phyloP scores from a whole-genome alignment of 2,888 invertebrate genomes.

The Allacma fusca region DNA sequence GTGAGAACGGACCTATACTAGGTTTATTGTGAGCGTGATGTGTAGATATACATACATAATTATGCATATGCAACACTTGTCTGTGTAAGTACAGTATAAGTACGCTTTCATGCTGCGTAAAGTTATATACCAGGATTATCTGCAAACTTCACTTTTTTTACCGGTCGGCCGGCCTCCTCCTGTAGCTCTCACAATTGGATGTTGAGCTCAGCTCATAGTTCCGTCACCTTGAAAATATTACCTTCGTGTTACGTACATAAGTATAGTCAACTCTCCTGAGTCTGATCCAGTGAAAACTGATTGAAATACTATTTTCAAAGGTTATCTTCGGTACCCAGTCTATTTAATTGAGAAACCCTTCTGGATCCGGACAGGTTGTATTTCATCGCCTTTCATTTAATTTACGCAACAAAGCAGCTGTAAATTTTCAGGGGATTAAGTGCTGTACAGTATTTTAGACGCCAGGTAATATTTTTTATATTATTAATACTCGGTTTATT shows the following conservation, averaged over 20 bases:
- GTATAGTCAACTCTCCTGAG: background rate
- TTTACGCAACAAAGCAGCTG: too few relatives aligned
- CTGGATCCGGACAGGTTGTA: background rate
- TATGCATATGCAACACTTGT: too few relatives aligned
- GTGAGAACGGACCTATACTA: background rate
- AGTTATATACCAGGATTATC: background rate
- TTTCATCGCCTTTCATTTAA: background rate
- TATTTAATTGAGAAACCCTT: background rate
- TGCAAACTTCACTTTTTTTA: constrained; percentile 17
- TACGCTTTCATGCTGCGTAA: background rate
- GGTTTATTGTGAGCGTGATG: background rate
- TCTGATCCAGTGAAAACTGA: background rate
- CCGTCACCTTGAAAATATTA: constrained; percentile 29
- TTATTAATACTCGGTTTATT: too few relatives aligned
- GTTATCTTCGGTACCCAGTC: background rate
- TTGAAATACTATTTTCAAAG: background rate
- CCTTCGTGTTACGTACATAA: background rate
- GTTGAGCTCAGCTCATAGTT: constrained; percentile 20
- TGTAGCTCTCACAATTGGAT: constrained; percentile 14
- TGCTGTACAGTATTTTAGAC: too few relatives aligned
- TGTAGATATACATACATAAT: too few relatives aligned
- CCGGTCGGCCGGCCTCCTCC: constrained; percentile 5
- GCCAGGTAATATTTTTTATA: too few relatives aligned
- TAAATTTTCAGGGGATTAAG: too few relatives aligned
- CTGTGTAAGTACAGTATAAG: background rate